Evolutionary conservation across 2,888 invertebrate genomes (phyloP).

Genomic region (Scotopteryx bipunctaria): DNA sequence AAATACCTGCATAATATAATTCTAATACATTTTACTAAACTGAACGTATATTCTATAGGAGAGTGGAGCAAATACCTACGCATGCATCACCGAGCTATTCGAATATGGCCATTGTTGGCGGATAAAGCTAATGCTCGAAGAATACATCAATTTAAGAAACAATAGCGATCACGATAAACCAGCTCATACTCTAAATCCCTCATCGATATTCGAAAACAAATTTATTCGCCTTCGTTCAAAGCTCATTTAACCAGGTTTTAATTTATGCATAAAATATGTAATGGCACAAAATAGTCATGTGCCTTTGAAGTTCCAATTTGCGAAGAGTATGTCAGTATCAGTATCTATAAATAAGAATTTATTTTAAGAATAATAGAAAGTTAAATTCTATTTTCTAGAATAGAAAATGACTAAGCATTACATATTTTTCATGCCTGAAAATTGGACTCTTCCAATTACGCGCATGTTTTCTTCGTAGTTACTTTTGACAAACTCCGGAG

Average conservation of each 20-base stretch:
- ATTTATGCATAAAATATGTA: conserved; percentile 30
- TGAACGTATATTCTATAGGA: not conserved
- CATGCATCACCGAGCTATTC: conserved; percentile 51
- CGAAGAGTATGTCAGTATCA: too few species aligned
- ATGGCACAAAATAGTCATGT: conserved; percentile 19
- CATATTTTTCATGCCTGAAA: not conserved
- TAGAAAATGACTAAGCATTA: not conserved
- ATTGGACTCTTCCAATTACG: conserved; percentile 29
- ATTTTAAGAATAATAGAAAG: not conserved
- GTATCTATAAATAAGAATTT: too few species aligned
- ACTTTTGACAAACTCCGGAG: conserved; percentile 57
- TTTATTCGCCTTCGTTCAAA: conserved; percentile 43
- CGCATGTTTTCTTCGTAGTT: conserved; percentile 51
- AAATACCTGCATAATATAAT: too few species aligned
- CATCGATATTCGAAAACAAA: conserved; percentile 55
- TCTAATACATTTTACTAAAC: not conserved
- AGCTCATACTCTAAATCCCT: conserved; percentile 50
- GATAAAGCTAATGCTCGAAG: conserved; percentile 22
- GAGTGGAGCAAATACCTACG: conserved; percentile 9
- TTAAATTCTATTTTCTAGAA: not conserved
- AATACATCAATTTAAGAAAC: conserved; percentile 60
- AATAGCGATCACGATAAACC: conserved; percentile 53
- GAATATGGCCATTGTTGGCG: conserved; percentile 59
- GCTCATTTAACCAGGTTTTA: conserved; percentile 29
- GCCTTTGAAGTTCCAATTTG: too few species aligned